These are phyloP conservation scores for Prionailurus bengalensis DNA, from an alignment of 2,113 vertebrate species.

Conservation along the genomic window DNA sequence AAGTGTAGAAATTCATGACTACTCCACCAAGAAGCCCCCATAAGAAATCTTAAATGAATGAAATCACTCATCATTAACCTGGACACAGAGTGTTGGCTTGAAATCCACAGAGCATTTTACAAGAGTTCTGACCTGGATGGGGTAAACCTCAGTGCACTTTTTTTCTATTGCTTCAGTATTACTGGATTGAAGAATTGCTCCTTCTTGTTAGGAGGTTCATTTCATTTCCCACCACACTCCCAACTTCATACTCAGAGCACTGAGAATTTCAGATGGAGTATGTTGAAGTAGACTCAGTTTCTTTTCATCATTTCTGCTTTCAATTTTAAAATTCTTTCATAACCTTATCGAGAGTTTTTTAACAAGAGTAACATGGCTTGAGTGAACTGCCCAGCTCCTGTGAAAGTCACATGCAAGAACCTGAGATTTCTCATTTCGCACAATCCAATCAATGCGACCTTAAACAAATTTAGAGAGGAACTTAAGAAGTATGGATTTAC, in stretches of 20 bases:
- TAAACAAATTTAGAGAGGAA: slow-evolving; percentile 99
- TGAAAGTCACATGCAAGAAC: slow-evolving; percentile 99
- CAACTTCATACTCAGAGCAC: slow-evolving; percentile 87
- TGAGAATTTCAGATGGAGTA: slow-evolving; percentile 90
- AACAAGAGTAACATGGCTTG: slow-evolving; percentile 95
- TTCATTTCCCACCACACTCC: slow-evolving; percentile 89
- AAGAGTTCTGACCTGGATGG: slow-evolving; percentile 97
- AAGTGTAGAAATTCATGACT: slow-evolving; percentile 93
- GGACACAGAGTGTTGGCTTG: slow-evolving; percentile 90
- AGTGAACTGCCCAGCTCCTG: slow-evolving; percentile 99
- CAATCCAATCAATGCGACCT: slow-evolving; percentile 99
- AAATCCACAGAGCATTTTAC: slow-evolving; percentile 91
- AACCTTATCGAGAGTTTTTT: slow-evolving; percentile 86
- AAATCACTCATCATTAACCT: slow-evolving; percentile 85
- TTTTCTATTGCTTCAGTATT: slow-evolving; percentile 96
- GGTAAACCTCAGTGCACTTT: slow-evolving; percentile 98
- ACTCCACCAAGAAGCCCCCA: slow-evolving; percentile 94
- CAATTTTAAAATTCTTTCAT: slow-evolving; percentile 86
- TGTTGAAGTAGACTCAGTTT: slow-evolving; percentile 90
- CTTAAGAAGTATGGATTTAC: slow-evolving; percentile 99
- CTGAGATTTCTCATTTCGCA: slow-evolving; percentile 99
- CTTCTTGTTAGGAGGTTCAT: slow-evolving; percentile 93
- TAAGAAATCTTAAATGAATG: slow-evolving; percentile 80
- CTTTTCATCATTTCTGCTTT: slow-evolving; percentile 90
- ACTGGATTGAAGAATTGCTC: slow-evolving; percentile 96